These are phyloP conservation scores for Aspidiotus rigidus DNA, from an alignment of 2,888 invertebrate genomes.

Conservation along the genomic window DNA sequence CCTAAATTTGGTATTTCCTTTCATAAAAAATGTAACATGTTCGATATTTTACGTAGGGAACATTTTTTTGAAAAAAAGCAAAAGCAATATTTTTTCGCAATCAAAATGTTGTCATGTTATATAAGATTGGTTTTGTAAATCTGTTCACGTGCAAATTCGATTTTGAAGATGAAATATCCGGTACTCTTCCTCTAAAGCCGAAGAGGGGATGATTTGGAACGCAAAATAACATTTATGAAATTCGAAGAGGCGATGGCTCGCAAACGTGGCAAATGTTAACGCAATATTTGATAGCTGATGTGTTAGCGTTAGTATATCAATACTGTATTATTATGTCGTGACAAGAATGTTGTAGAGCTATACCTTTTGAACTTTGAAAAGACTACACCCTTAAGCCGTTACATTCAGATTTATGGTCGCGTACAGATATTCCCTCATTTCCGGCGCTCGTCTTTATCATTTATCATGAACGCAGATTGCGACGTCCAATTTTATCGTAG, in stretches of 20 bases:
- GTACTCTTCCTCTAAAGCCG: conserved; percentile 19
- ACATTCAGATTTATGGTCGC: conserved; percentile 15
- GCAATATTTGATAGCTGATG: conserved; percentile 29
- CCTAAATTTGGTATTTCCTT: too few species aligned
- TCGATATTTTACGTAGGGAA: too few species aligned
- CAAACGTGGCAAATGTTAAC: conserved; percentile 1
- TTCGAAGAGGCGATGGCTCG: neutral
- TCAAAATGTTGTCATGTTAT: conserved; percentile 29
- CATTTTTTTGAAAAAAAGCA: too few species aligned
- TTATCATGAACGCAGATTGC: conserved; percentile 22
- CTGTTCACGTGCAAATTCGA: conserved; percentile 33
- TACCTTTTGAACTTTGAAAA: conserved; percentile 26
- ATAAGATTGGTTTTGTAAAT: conserved; percentile 29
- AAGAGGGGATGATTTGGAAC: conserved; percentile 27
- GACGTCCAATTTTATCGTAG: conserved; percentile 21
- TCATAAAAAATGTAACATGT: too few species aligned
- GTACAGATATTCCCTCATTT: conserved; percentile 24
- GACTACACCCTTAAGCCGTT: conserved; percentile 26
- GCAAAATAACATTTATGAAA: conserved; percentile 16
- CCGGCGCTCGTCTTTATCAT: conserved; percentile 25
- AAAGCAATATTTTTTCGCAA: neutral
- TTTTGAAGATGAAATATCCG: conserved; percentile 34
- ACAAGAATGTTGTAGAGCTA: conserved; percentile 28
- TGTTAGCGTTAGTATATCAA: conserved; percentile 24
- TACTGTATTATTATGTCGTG: conserved; percentile 29